These are phyloP conservation scores for Leucopternis melanops DNA, from an alignment of 2,113 vertebrate species.

Conservation along the genomic window DNA sequence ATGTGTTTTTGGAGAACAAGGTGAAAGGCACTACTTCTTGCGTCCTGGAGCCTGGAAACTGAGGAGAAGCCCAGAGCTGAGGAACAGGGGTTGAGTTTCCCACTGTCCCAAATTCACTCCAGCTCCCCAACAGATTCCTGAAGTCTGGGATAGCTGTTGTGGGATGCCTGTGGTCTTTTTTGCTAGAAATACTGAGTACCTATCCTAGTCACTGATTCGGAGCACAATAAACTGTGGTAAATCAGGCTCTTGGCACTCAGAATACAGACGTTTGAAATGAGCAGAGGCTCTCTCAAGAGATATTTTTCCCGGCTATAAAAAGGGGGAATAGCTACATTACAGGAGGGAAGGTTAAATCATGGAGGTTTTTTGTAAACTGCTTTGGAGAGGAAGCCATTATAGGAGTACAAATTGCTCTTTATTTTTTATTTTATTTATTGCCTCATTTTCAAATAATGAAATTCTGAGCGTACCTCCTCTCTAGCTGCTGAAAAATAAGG, in stretches of 20 bases:
- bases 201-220: neutral
- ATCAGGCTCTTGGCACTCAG: neutral
- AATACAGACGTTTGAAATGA: constrained; percentile 5
- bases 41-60: neutral
- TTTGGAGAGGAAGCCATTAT: constrained; percentile 39
- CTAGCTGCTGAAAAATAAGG: constrained; percentile 38
- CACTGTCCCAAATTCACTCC: neutral
- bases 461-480: constrained; percentile 7
- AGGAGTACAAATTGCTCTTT: constrained; percentile 50
- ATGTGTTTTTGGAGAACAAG: neutral
- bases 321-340: neutral
- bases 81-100: neutral
- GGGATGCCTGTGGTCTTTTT: neutral
- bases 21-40: neutral
- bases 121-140: neutral
- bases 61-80: neutral
- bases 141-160: neutral
- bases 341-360: constrained; percentile 25
- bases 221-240: neutral
- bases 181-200: neutral
- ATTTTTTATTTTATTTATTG: constrained; percentile 54
- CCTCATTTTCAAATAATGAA: constrained; percentile 59
- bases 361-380: neutral
- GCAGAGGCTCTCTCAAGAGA: neutral
- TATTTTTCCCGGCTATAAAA: constrained; percentile 10